Percentiles rank a stretch among this genome's conserved stretches.
phyloP scores from a whole-genome alignment of 92 coral and sea anemone species.

The Epizoanthus illoricatus region DNA sequence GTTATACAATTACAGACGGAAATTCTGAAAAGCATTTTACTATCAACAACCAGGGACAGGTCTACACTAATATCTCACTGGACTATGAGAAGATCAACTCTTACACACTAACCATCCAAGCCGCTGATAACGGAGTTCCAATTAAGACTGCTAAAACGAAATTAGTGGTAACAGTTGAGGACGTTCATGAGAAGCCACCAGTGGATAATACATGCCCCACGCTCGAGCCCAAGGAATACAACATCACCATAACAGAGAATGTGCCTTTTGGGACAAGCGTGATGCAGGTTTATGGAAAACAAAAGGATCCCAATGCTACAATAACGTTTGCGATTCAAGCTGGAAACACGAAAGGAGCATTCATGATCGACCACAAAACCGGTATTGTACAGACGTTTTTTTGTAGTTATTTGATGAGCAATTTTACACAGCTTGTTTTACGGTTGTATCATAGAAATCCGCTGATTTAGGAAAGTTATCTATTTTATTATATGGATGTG shows the following conservation, averaged over 20 bases:
- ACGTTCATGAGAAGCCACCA: slow-evolving; percentile 43
- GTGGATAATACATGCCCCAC: slow-evolving; percentile 85
- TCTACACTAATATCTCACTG: slow-evolving; percentile 56
- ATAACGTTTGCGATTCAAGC: slow-evolving; percentile 71
- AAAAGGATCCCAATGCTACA: slow-evolving; percentile 39
- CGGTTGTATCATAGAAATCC: too few species aligned
- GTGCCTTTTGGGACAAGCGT: slow-evolving; percentile 56
- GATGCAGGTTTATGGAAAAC: slow-evolving; percentile 72
- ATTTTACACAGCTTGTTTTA: too few species aligned
- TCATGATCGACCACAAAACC: slow-evolving; percentile 55
- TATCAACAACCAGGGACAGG: slow-evolving; percentile 56
- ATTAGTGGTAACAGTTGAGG: slow-evolving; percentile 72
- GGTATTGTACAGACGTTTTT: slow-evolving; percentile 41
- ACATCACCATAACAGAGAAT: slow-evolving; percentile 74
- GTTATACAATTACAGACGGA: slow-evolving; percentile 52
- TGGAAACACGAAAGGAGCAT: slow-evolving; percentile 74
- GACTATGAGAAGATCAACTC: slow-evolving; percentile 75
- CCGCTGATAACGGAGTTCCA: slow-evolving; percentile 81
- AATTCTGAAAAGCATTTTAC: slow-evolving; percentile 47
- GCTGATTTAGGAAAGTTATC: too few species aligned
- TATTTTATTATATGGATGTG: too few species aligned
- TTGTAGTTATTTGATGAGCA: too few species aligned
- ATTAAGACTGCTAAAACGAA: slow-evolving; percentile 64
- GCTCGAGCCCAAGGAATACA: slow-evolving; percentile 85
- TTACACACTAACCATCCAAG: slow-evolving; percentile 66